phyloP scores from a whole-genome alignment of 2,888 invertebrate species.

The Prenolepis imparis region DNA sequence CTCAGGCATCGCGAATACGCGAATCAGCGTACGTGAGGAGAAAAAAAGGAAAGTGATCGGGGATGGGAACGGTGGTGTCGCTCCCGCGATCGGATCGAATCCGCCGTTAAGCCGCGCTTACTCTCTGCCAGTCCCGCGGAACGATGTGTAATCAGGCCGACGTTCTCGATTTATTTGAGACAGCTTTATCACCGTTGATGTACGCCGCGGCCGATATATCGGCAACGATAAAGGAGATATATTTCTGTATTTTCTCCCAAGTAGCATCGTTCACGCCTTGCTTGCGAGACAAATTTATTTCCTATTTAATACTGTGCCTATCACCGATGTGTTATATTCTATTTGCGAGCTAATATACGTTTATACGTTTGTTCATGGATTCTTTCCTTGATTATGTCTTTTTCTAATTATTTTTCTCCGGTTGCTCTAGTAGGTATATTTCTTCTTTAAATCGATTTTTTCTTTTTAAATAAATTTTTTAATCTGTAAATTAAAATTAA shows the following conservation, averaged over 20 bases:
- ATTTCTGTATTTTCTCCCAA: conserved; percentile 50
- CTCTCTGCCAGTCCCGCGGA: conserved; percentile 74
- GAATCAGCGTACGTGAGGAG: conserved; percentile 64
- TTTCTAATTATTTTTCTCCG: not conserved
- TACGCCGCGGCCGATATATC: conserved; percentile 23
- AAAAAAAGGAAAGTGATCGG: conserved; percentile 61
- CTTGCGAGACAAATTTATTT: conserved; percentile 36
- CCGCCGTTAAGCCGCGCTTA: conserved; percentile 75
- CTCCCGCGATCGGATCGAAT: conserved; percentile 71
- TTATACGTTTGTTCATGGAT: not conserved
- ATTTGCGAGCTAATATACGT: not conserved
- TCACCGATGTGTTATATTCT: conserved; percentile 10
- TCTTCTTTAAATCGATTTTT: too few relatives aligned
- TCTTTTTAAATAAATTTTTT: not conserved
- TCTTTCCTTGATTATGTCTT: not conserved
- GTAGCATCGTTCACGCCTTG: conserved; percentile 13
- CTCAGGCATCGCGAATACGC: conserved; percentile 76
- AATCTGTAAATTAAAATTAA: not conserved
- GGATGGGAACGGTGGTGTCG: conserved; percentile 66
- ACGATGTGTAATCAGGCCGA: conserved; percentile 73
- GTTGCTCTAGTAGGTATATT: not conserved
- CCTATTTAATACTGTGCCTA: conserved; percentile 14
- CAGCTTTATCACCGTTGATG: conserved; percentile 58
- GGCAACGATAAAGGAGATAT: conserved; percentile 50
- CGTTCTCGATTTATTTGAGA: conserved; percentile 71